These are phyloP conservation scores for Caranx ignobilis DNA, from an alignment of 2,113 vertebrate species.

Conservation along the genomic window DNA sequence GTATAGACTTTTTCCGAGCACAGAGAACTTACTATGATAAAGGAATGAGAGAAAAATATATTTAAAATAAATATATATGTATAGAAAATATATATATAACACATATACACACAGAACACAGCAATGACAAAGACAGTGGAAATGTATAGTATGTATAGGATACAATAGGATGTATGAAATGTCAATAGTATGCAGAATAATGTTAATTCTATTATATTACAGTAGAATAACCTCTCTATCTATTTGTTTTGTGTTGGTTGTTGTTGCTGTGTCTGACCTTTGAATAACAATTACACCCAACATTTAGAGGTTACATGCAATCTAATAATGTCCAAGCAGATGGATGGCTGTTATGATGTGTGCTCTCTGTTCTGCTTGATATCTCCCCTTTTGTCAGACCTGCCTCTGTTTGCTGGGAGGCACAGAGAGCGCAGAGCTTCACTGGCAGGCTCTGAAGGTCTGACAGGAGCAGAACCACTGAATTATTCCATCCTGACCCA, in stretches of 20 bases:
- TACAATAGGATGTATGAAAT: not conserved
- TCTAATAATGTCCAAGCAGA: constrained; percentile 51
- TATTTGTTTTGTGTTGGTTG: constrained; percentile 36
- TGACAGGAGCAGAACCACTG: constrained; percentile 21
- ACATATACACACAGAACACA: not conserved
- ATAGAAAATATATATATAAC: not conserved
- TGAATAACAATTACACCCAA: constrained; percentile 55
- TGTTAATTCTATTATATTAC: not conserved
- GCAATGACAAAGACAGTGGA: not conserved
- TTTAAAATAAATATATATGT: not conserved
- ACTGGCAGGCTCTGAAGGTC: constrained; percentile 10
- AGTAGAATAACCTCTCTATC: constrained; percentile 26
- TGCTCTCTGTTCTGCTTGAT: constrained; percentile 2
- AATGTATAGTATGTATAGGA: too few species aligned
- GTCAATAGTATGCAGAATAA: too few species aligned
- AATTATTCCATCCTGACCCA: constrained; percentile 21
- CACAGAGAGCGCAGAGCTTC: not conserved
- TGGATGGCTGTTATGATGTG: constrained; percentile 29
- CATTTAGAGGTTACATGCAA: constrained; percentile 51
- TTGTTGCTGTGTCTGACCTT: constrained; percentile 60
- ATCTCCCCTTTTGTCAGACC: not conserved
- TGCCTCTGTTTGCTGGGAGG: constrained; percentile 5
- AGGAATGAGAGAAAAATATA: not conserved
- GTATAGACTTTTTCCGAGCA: too few species aligned
- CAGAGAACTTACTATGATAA: not conserved